A percentile compares a stretch with the other conserved stretches of the same genome.
These are phyloP conservation scores for Caenorhabditis angaria DNA, from an alignment of 2,888 invertebrate genomes.

Conservation along the genomic window DNA sequence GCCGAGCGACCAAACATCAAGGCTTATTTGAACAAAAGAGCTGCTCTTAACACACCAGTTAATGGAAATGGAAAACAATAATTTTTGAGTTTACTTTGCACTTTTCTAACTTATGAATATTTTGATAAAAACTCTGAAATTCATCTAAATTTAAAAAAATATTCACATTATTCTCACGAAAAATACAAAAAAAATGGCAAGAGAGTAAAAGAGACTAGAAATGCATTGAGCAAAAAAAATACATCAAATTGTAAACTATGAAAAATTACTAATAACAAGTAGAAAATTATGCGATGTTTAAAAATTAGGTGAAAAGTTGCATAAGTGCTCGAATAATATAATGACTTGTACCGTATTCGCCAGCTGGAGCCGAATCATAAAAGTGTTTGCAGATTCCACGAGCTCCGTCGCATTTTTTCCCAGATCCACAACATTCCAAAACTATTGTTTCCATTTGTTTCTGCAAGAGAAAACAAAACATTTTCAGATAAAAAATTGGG, in stretches of 20 bases:
- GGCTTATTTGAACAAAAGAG: conserved; percentile 50
- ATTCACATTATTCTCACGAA: too few relatives aligned
- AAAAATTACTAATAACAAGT: too few relatives aligned
- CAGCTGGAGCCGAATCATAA: conserved; percentile 97
- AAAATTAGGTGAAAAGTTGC: conserved; percentile 36
- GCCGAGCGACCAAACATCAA: conserved; percentile 48
- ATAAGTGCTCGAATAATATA: conserved; percentile 79
- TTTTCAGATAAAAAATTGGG: conserved; percentile 9
- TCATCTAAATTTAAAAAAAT: too few relatives aligned
- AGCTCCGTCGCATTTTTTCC: conserved; percentile 83
- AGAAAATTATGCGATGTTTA: background rate
- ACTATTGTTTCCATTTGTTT: conserved; percentile 88
- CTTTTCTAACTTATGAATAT: too few relatives aligned
- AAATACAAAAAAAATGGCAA: too few relatives aligned
- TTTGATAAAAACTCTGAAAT: too few relatives aligned
- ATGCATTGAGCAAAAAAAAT: too few relatives aligned
- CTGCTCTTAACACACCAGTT: conserved; percentile 40
- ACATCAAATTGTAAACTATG: too few relatives aligned
- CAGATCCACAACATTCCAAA: conserved; percentile 86
- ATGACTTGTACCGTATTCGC: conserved; percentile 95
- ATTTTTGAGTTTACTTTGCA: conserved; percentile 3
- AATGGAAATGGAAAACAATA: conserved; percentile 59
- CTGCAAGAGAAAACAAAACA: too few relatives aligned
- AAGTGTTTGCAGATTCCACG: conserved; percentile 95
- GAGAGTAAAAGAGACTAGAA: too few relatives aligned